These are phyloP conservation scores for Hemiscyllium ocellatum DNA, from an alignment of 2,113 vertebrate species.

Conservation along the genomic window DNA sequence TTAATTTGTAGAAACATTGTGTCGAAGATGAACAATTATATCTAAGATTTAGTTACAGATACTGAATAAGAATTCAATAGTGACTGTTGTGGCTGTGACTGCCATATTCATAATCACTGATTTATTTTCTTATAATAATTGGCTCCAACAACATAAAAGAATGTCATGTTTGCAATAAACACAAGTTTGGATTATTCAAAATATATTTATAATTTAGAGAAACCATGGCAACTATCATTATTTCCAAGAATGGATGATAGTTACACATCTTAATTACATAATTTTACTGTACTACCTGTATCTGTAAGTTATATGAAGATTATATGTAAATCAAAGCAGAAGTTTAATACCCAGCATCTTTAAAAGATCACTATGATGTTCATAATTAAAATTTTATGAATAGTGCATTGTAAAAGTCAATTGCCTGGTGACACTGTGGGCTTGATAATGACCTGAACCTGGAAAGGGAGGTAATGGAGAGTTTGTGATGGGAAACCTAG, in stretches of 20 bases:
- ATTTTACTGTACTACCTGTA: background rate
- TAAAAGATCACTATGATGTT: background rate
- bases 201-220: background rate
- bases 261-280: background rate
- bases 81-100: background rate
- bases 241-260: background rate
- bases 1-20: background rate
- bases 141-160: background rate
- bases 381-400: background rate
- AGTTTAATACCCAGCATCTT: background rate
- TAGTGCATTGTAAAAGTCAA: background rate
- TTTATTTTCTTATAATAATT: background rate
- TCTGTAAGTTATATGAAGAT: background rate
- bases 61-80: background rate
- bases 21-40: background rate
- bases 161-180: background rate
- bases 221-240: background rate
- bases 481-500: background rate
- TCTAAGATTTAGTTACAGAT: background rate
- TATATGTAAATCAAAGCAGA: background rate
- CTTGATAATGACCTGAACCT: no score
- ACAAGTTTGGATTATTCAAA: background rate
- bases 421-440: background rate
- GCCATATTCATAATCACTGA: background rate
- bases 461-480: background rate